phyloP scores from a whole-genome alignment of 2,797 vertebrate species.

The Petrocephalus sullivani region DNA sequence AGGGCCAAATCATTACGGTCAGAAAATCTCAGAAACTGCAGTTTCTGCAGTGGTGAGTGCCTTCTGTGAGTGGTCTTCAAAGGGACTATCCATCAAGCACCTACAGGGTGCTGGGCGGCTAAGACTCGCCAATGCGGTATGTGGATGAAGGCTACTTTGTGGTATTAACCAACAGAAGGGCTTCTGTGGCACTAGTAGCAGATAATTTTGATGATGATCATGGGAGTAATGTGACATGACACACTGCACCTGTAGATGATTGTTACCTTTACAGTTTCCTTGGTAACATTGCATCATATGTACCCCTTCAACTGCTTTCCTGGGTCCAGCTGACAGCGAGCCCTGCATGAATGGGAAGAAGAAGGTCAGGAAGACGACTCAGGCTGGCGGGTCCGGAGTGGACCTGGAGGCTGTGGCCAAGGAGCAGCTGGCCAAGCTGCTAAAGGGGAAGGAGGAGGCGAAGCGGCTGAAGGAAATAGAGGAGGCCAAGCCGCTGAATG shows the following conservation, averaged over 20 bases:
- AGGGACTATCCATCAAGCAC: not conserved
- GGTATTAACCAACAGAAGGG: not conserved
- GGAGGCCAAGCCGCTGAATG: constrained; percentile 38
- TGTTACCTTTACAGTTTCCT: not conserved
- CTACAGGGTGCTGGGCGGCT: not conserved
- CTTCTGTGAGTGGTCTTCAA: not conserved
- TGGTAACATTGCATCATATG: not conserved
- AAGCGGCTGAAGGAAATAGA: too few relatives aligned
- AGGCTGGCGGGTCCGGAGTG: constrained; percentile 32
- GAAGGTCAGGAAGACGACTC: constrained; percentile 40
- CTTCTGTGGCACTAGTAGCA: not conserved
- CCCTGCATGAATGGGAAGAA: constrained; percentile 41
- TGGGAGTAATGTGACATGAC: not conserved
- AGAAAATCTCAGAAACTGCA: not conserved
- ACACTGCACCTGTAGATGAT: not conserved
- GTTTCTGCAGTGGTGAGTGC: too few relatives aligned
- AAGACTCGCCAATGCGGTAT: not conserved
- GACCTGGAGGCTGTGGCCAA: constrained; percentile 52
- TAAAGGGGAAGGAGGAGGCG: not conserved
- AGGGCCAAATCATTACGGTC: not conserved
- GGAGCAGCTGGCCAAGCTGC: constrained; percentile 52
- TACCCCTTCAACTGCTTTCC: not conserved
- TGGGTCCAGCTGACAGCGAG: constrained; percentile 46
- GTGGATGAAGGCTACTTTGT: not conserved
- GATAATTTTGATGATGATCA: not conserved